phyloP scores from a whole-genome alignment of 2,113 vertebrate species.

The Actenoides hombroni region DNA sequence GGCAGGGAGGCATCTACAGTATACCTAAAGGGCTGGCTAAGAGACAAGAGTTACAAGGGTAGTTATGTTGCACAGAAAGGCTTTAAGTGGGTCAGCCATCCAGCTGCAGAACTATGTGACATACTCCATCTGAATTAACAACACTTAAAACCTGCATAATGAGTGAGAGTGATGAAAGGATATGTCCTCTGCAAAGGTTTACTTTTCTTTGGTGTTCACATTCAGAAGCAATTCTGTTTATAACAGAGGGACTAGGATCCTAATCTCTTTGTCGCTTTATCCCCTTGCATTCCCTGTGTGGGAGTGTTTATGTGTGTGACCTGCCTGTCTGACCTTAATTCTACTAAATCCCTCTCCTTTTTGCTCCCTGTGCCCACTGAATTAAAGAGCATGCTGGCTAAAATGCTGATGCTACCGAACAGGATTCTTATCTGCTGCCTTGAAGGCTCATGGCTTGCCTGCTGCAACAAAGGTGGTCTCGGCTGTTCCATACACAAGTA shows the following conservation, averaged over 20 bases:
- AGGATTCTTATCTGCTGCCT: not conserved
- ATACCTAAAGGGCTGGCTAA: not conserved
- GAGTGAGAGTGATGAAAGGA: not conserved
- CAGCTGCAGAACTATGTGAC: slow-evolving; percentile 21
- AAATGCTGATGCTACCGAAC: not conserved
- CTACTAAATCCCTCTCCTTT: not conserved
- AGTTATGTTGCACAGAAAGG: not conserved
- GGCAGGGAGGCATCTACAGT: slow-evolving; percentile 4
- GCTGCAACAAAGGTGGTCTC: not conserved
- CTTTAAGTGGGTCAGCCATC: slow-evolving; percentile 32
- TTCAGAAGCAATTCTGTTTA: not conserved
- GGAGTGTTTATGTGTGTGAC: not conserved
- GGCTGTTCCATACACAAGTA: not conserved
- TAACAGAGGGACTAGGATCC: not conserved
- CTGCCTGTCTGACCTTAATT: not conserved
- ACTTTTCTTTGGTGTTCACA: not conserved
- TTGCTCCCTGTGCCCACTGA: not conserved
- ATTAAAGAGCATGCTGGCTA: not conserved
- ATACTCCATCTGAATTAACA: slow-evolving; percentile 31
- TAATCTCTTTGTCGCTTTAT: not conserved
- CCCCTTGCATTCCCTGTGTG: not conserved
- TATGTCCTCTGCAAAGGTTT: not conserved
- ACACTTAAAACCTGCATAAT: slow-evolving; percentile 39
- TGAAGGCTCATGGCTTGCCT: not conserved
- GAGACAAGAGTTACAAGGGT: not conserved